phyloP scores from a whole-genome alignment of 2,797 vertebrate genomes.

The Lepilemur ruficaudatus region DNA sequence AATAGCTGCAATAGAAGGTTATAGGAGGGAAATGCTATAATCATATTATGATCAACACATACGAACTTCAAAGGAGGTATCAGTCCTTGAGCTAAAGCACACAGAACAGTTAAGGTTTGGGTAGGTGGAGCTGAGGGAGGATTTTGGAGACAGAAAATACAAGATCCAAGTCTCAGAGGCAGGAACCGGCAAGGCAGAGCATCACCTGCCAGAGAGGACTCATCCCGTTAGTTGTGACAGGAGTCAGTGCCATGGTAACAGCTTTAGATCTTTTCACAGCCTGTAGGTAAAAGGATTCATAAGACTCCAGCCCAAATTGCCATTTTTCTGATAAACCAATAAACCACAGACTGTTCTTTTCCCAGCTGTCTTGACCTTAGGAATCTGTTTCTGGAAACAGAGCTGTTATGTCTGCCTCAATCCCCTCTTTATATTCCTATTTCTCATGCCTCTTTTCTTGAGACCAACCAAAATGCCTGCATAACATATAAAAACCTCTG shows the following conservation, averaged over 20 bases:
- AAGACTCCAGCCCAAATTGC: background rate
- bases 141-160: background rate
- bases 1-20: background rate
- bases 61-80: background rate
- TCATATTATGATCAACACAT: background rate
- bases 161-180: background rate
- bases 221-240: background rate
- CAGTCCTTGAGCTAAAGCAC: background rate
- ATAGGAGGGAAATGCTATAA: background rate
- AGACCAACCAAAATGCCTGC: background rate
- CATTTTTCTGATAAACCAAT: background rate
- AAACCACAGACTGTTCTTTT: background rate
- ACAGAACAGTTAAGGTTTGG: background rate
- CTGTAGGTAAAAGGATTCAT: background rate
- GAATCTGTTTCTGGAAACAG: background rate
- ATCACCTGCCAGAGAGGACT: background rate
- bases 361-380: background rate
- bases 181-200: background rate
- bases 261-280: background rate
- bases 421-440: background rate
- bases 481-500: background rate
- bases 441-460: background rate
- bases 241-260: rapidly evolving
- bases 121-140: background rate
- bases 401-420: background rate